phyloP scores from a whole-genome alignment of 2,797 vertebrate genomes.

The Acanthurus tractus region DNA sequence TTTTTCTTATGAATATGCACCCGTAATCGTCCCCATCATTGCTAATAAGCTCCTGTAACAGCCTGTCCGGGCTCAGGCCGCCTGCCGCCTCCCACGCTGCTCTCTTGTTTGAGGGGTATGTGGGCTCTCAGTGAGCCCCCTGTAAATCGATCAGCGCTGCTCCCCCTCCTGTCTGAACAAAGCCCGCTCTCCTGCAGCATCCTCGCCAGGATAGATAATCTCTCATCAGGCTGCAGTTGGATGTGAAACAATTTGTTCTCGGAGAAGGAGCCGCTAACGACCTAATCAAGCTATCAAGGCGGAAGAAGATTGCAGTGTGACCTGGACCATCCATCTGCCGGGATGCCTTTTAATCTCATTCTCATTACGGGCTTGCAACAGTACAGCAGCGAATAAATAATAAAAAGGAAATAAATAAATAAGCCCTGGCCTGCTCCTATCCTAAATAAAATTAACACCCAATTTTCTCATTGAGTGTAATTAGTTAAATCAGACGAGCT shows the following conservation, averaged over 20 bases:
- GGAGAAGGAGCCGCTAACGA: constrained; percentile 96
- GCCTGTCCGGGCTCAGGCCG: background rate
- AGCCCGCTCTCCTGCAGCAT: constrained; percentile 14
- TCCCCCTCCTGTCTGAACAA: constrained; percentile 82
- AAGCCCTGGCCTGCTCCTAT: constrained; percentile 70
- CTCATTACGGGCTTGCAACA: constrained; percentile 86
- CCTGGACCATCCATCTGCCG: constrained; percentile 97
- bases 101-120: constrained; percentile 23
- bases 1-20: constrained; percentile 13
- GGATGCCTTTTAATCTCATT: constrained; percentile 92
- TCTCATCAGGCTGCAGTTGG: constrained; percentile 93
- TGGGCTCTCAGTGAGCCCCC: constrained; percentile 84
- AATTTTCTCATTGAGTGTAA: constrained; percentile 95
- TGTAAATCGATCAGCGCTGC: constrained; percentile 88
- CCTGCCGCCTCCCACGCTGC: constrained; percentile 1
- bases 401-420: constrained; percentile 79
- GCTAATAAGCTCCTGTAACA: constrained; percentile 16
- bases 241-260: constrained; percentile 97
- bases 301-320: constrained; percentile 97
- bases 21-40: constrained; percentile 9
- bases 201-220: constrained; percentile 87
- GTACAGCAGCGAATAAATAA: constrained; percentile 81
- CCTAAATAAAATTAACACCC: constrained; percentile 97
- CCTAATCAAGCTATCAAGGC: constrained; percentile 99
- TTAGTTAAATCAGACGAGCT: constrained; percentile 99